A percentile compares a stretch with the other conserved stretches of the same genome.
These are phyloP conservation scores for Drosophila fulvimacula DNA, from an alignment of 2,888 invertebrate genomes.

Conservation along the genomic window DNA sequence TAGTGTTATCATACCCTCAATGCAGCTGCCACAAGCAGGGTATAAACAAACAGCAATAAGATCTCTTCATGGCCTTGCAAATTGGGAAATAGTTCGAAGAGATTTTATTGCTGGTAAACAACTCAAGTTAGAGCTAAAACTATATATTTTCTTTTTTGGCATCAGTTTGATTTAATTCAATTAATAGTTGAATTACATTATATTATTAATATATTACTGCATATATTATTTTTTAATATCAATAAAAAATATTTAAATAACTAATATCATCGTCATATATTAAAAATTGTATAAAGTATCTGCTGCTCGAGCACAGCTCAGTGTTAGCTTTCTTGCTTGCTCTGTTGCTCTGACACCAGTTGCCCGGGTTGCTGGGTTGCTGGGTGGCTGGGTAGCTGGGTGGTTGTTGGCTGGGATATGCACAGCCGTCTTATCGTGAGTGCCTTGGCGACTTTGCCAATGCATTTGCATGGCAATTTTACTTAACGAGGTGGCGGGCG, in stretches of 20 bases:
- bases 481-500: constrained; percentile 61
- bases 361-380: constrained; percentile 20
- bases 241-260: not conserved
- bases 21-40: not conserved
- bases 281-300: constrained; percentile 6
- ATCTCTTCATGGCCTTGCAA: not conserved
- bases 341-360: constrained; percentile 47
- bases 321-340: constrained; percentile 3
- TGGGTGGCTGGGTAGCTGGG: not conserved
- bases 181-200: no score
- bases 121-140: not conserved
- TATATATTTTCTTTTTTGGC: not conserved
- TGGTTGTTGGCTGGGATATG: constrained; percentile 28
- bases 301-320: not conserved
- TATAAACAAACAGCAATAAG: not conserved
- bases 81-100: not conserved
- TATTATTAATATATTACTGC: no score
- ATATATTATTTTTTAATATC: no score
- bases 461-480: constrained; percentile 73
- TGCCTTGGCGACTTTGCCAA: constrained; percentile 36
- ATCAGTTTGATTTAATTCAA: no score
- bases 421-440: constrained; percentile 37
- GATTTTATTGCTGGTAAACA: not conserved
- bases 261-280: not conserved
- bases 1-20: constrained; percentile 45